Evolutionary conservation across 2,888 invertebrate genomes (phyloP), one percentile per base, ranked within the genome.

Genomic region (Cryptus viduatorius): DNA sequence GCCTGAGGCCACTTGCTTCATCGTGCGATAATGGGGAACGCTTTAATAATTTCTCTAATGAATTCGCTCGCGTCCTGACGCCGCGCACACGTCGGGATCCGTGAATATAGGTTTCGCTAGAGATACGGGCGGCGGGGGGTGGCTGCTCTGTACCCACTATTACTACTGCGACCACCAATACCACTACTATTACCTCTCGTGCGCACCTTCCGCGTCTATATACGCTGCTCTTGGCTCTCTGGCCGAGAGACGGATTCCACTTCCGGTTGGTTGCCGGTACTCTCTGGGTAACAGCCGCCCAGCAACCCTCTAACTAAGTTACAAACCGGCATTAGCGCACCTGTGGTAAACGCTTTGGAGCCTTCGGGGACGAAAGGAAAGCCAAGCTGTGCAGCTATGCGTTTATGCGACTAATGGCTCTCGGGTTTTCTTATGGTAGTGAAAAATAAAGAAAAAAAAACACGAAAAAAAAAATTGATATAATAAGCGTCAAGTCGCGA

Each of bases 11-110:
- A 82, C 69, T 75, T 65, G 42, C 42, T 73, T 44, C 19, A 44
- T 50, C 31, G 56, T 59, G 76, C 87, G 80, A 88, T 88, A 89
- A 89, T 88, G 83, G 86, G 84, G 87, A 87, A 87, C 88, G 90
- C 88, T 90, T 91, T 91, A 90, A 91, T 90, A 90, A 90, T 90
- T 90, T 88, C 88, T 88, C 86, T 90, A 90, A 91, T 90, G 89
- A 90, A 91, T 91, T 89, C 89, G 83, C 64, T 69, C 48, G 46
- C 85, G 81, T 67, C 59, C 64, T 19, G 50, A 14, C 44, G 46
- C 16, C 29, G 53, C 8, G 69, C 69, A 37, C 48, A 29, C 31
- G 42, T 19, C 56, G 56, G 1, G 24, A 24, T 3, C 12, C 24
- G 0, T 19, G 19, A 56, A 56, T 37, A 8, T 8, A 8, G 37